Evolutionary conservation across 2,888 invertebrate genomes (phyloP).

Genomic region (Rotaria sp.): DNA sequence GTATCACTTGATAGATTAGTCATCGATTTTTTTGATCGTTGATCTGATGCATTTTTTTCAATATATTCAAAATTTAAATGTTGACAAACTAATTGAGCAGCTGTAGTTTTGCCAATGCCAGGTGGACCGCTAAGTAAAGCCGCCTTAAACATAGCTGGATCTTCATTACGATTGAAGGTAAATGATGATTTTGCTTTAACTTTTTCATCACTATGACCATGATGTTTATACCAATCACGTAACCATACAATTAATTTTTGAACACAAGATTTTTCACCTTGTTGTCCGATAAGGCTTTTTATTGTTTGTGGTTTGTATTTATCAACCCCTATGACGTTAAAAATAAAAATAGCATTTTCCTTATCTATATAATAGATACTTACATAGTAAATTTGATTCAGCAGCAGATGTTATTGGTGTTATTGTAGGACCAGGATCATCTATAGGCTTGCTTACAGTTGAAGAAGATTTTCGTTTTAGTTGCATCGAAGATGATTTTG

Average conservation of each 20-base stretch:
- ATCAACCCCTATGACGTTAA: background rate
- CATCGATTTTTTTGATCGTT: conserved; percentile 78
- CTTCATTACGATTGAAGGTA: background rate
- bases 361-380: background rate
- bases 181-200: background rate
- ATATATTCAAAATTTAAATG: conserved; percentile 79
- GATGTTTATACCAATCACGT: conserved; percentile 19
- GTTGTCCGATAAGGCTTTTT: background rate
- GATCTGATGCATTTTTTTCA: conserved; percentile 95
- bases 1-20: conserved; percentile 30
- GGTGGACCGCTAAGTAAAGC: conserved; percentile 90
- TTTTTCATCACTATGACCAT: background rate
- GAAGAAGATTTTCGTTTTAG: background rate
- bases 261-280: conserved; percentile 27
- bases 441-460: background rate
- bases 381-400: background rate
- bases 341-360: background rate
- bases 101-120: conserved; percentile 85
- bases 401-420: background rate
- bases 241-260: background rate
- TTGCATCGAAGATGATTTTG: background rate
- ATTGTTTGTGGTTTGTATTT: background rate
- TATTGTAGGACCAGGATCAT: background rate
- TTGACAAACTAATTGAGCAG: conserved; percentile 60
- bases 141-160: conserved; percentile 65